Percentiles rank a stretch among this genome's conserved stretches.
phyloP scores from a whole-genome alignment of 2,113 vertebrate species.

The Rhodinocichla rosea region DNA sequence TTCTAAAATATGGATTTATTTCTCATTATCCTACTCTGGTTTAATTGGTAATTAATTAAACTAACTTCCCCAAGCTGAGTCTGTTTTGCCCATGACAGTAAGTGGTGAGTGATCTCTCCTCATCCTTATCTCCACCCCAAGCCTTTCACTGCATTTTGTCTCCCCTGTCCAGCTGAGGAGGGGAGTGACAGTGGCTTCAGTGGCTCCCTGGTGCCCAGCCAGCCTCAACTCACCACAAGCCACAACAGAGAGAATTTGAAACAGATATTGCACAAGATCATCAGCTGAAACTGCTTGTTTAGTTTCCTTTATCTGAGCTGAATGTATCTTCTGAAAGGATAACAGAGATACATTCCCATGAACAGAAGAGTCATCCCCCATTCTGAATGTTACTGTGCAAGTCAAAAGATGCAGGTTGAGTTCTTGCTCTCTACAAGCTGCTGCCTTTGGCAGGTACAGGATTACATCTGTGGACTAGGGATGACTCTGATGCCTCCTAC shows the following conservation, averaged over 20 bases:
- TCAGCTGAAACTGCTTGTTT: not conserved
- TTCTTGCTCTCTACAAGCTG: not conserved
- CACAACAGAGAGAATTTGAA: not conserved
- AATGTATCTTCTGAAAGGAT: not conserved
- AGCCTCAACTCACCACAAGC: not conserved
- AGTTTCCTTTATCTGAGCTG: not conserved
- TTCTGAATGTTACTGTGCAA: not conserved
- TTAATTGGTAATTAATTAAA: not conserved
- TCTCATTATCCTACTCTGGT: not conserved
- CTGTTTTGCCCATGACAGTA: not conserved
- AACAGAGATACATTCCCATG: not conserved
- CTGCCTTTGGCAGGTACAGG: not conserved
- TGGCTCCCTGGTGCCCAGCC: not conserved
- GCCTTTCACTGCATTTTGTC: not conserved
- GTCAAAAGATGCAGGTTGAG: not conserved
- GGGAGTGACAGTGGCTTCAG: not conserved
- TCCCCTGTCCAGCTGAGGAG: not conserved
- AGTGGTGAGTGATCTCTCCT: not conserved
- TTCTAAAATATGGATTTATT: not conserved
- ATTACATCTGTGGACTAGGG: fast-evolving
- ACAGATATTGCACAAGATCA: not conserved
- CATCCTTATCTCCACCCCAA: not conserved
- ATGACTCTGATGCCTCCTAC: not conserved
- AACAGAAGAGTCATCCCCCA: not conserved
- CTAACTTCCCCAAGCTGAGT: not conserved